Evolutionary conservation across 2,888 invertebrate genomes (phyloP).

Genomic region (Caenorhabditis virilis): DNA sequence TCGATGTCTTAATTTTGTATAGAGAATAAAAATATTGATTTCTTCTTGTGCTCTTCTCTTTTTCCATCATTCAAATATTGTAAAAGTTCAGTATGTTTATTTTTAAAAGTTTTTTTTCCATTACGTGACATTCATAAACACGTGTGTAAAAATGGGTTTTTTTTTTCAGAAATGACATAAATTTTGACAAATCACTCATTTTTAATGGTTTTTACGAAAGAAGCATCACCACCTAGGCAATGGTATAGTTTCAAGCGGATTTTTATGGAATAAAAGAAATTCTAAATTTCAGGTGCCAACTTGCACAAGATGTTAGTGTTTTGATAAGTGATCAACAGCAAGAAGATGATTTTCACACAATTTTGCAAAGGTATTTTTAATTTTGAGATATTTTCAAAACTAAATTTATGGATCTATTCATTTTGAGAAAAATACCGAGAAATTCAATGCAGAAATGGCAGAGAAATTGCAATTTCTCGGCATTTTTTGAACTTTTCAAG

Average conservation of each 20-base stretch:
- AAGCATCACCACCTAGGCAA: not conserved
- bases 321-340: not conserved
- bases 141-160: not conserved
- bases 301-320: not conserved
- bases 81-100: too few relatives aligned
- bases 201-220: constrained; percentile 8
- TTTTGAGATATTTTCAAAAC: too few relatives aligned
- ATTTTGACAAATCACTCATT: not conserved
- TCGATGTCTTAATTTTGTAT: too few relatives aligned
- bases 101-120: not conserved
- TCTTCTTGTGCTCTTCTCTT: too few relatives aligned
- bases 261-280: not conserved
- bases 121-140: not conserved
- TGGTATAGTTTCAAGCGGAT: not conserved
- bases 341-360: not conserved
- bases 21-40: too few relatives aligned
- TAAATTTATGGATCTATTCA: too few relatives aligned
- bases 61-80: too few relatives aligned
- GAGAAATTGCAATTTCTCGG: too few relatives aligned
- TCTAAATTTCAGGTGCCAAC: constrained; percentile 6
- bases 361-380: not conserved
- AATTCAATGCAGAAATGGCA: too few relatives aligned
- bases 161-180: not conserved
- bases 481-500: too few relatives aligned
- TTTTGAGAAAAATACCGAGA: too few relatives aligned